These are phyloP conservation scores for Goniozus legneri DNA, from an alignment of 1,140 invertebrate species.

Conservation along the genomic window DNA sequence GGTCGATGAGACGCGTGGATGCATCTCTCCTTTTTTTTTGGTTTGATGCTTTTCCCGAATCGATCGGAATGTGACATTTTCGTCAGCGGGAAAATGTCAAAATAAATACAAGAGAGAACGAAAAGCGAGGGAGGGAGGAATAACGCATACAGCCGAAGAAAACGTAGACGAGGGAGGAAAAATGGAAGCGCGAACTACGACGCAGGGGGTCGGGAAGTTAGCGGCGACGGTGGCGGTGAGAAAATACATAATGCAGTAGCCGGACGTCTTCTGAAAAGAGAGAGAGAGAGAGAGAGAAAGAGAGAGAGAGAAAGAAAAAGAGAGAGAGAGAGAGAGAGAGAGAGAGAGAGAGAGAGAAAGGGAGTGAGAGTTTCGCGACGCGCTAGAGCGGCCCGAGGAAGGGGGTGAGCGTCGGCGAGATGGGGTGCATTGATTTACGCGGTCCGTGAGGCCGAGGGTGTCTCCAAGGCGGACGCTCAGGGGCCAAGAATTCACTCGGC, in stretches of 20 bases:
- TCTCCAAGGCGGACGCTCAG: conserved; percentile 44
- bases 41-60: no score
- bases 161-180: conserved; percentile 14
- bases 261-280: conserved; percentile 43
- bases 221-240: conserved; percentile 30
- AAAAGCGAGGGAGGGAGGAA: not conserved
- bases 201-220: conserved; percentile 31
- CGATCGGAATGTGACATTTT: no score
- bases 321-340: conserved; percentile 11
- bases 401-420: conserved; percentile 27
- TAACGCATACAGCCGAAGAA: conserved; percentile 6
- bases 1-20: no score
- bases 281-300: conserved; percentile 7
- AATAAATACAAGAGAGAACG: not conserved
- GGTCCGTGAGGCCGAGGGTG: conserved; percentile 40
- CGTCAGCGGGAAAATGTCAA: no score
- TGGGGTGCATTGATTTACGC: conserved; percentile 52
- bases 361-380: conserved; percentile 1
- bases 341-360: conserved; percentile 7
- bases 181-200: conserved; percentile 13
- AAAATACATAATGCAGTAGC: conserved; percentile 58
- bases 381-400: conserved; percentile 11
- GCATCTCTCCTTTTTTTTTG: no score
- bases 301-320: conserved; percentile 2
- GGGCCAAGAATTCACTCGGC: conserved; percentile 54